Base-by-base conservation (phyloP, 1,140 invertebrate species). In the Drosophila willistoni region DNA sequence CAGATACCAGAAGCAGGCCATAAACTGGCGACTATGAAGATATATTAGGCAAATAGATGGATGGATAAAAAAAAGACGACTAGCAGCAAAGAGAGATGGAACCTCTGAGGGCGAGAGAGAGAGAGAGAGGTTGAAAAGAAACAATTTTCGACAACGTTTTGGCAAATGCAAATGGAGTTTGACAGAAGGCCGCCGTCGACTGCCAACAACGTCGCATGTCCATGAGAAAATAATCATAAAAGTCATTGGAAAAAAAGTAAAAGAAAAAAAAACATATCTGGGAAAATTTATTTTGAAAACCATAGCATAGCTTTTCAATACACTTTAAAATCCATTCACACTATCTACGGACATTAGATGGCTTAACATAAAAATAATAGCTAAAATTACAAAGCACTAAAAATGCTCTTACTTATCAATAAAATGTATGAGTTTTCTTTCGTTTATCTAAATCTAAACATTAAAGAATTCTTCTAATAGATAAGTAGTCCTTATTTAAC, bases 11-110 rank as follows among this genome's bases (percentile, higher is more conserved):
- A 33, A 83, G 68, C 59, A 65, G 77, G 85, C 84, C 73, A 68
- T 90, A 89, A 90, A 87, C 77, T 84, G 84, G 84, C 81, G 84
- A 89, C 84, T 90, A 89, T 89, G 84, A 89, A 89, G 85, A 89
- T 89, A 89, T 90, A 84, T 89, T 90, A 89, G 84, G 84, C 85
- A 89, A 89, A 89, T 89, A 81, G 84, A 84, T 81, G 84, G 81
- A 89, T 81, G 62, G 64, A 64, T 60, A 42, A 63, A 67, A 51
- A 5, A 6, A 51, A 29, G 29, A 7, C 29, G 29, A 29, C 29
- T 29, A 29, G 44, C 44, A 51, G 17, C 7, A 22, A 51, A 10
- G 17, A 51, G 44, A 51, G 36, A 39, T 12, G 10, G 36, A 39
- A 13, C 10, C 10, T 29, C 29, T 29, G 0, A 39, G 3, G 1